Base-by-base conservation (phyloP, 1,140 invertebrate genomes). In the Liolophura sinensis region DNA sequence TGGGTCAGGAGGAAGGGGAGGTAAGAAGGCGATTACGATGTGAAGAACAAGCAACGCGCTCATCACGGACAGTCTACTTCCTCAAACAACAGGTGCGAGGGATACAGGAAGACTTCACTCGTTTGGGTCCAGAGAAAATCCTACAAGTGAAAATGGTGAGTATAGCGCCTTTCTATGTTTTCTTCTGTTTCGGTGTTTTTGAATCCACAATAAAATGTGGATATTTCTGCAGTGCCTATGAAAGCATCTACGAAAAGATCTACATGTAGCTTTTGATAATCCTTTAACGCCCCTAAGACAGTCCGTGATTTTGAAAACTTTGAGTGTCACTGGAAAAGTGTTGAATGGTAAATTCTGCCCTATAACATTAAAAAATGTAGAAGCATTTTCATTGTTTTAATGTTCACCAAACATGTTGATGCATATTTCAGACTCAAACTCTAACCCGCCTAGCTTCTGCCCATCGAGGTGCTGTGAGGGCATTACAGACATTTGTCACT, bases 31-130 rank as follows among this genome's bases (percentile, higher is more conserved):
- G 65, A 40, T 22, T 72, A 9, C 59, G 77, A 24, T 57, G 67
- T 16, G 76, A 75, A 31, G 79, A 81, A 60, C 68, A 73, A 20
- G 66, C 74, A 1, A 73, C 72, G 15, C 64, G 79, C 16, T 65
- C 73, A 18, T 64, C 75, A 6, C 63, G 79, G 47, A 77, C 73
- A 61, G 57, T 79, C 7, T 81, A 81, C 60, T 72, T 75, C 60
- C 71, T 81, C 12, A 65, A 71, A 54, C 79, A 79, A 58, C 78
- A 81, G 63, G 77, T 79, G 5, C 59, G 73, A 62, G 73, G 76
- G 54, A 64, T 81, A 12, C 75, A 80, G 57, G 70, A 72, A 62
- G 74, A 81, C 40, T 55, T 73, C 1, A 71, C 64, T 1, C 65
- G 64, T 20, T 27, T 63, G 1, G 63, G 69, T 9, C 25, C 72